Evolutionary conservation across 2,797 vertebrate genomes (phyloP).

Genomic region (Pristis pectinata): DNA sequence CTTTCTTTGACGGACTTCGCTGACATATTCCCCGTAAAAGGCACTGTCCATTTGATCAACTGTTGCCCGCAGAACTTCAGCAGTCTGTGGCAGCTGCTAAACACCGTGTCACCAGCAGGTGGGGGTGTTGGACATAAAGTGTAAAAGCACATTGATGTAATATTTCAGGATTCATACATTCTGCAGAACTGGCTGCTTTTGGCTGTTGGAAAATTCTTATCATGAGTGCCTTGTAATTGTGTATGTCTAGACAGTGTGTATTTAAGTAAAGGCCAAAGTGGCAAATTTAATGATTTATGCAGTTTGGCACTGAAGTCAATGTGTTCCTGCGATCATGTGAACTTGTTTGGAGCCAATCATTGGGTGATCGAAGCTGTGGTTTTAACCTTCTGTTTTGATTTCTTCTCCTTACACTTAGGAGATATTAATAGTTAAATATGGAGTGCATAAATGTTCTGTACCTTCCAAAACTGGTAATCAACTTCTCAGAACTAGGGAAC

Average conservation of each 20-base stretch:
- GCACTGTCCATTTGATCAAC: neutral
- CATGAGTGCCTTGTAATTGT: neutral
- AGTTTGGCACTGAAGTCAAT: neutral
- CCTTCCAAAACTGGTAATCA: neutral
- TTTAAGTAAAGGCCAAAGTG: neutral
- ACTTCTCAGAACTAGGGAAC: neutral
- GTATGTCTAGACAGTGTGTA: neutral
- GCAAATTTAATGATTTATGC: neutral
- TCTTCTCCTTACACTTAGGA: neutral
- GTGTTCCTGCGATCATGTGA: neutral
- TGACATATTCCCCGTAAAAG: neutral
- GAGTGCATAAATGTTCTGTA: neutral
- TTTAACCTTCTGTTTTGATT: neutral
- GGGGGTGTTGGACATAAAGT: neutral
- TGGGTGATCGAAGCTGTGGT: neutral
- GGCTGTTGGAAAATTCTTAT: neutral
- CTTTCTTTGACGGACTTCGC: neutral
- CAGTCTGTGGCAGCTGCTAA: neutral
- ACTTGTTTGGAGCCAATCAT: neutral
- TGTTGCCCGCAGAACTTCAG: neutral
- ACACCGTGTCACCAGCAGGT: neutral
- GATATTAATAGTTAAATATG: neutral
- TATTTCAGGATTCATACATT: too few relatives aligned
- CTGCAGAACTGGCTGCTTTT: neutral
- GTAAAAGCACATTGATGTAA: too few relatives aligned